Percentiles rank a stretch among this genome's conserved stretches.
Evolutionary conservation across 2,888 invertebrate species (phyloP).

Genomic region (Eledona agricola): DNA sequence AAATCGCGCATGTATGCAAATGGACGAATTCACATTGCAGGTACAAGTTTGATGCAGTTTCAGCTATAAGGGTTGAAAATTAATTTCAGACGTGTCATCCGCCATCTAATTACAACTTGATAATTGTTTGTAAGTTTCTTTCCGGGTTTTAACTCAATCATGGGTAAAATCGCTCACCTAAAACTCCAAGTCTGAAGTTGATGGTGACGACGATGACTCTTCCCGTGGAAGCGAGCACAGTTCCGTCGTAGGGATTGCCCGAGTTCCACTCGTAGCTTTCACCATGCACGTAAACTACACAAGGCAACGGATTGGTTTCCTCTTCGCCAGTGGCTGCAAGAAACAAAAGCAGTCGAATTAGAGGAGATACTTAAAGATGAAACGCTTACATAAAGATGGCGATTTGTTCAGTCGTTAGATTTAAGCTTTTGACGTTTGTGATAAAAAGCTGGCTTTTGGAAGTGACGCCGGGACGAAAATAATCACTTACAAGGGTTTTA

Average conservation of each 20-base stretch:
- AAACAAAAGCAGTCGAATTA: constrained; percentile 21
- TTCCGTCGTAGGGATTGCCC: constrained; percentile 97
- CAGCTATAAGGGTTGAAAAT: constrained; percentile 12
- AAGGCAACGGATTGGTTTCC: constrained; percentile 71
- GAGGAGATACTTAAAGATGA: constrained; percentile 28
- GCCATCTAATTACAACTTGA: constrained; percentile 28
- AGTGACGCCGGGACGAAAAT: constrained; percentile 22
- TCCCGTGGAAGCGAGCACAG: constrained; percentile 91
- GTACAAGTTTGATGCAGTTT: constrained; percentile 7
- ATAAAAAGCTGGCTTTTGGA: constrained; percentile 21
- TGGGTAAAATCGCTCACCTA: constrained; percentile 69
- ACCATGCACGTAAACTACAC: constrained; percentile 90
- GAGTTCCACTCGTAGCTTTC: constrained; percentile 98
- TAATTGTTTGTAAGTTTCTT: constrained; percentile 26
- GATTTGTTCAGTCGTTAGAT: constrained; percentile 33
- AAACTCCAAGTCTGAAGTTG: constrained; percentile 88
- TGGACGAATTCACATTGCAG: constrained; percentile 3
- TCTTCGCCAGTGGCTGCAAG: constrained; percentile 67
- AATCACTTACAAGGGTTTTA: constrained; percentile 27
- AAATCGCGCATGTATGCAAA: constrained; percentile 7
- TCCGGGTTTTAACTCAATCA: background rate
- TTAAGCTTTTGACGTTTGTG: constrained; percentile 30
- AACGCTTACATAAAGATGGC: constrained; percentile 20
- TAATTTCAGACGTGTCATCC: constrained; percentile 28
- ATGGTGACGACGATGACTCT: constrained; percentile 89